A percentile compares a stretch with the other conserved stretches of the same genome.
These are phyloP conservation scores for Mustela erminea DNA, from an alignment of 2,797 vertebrate genomes.

Conservation along the genomic window DNA sequence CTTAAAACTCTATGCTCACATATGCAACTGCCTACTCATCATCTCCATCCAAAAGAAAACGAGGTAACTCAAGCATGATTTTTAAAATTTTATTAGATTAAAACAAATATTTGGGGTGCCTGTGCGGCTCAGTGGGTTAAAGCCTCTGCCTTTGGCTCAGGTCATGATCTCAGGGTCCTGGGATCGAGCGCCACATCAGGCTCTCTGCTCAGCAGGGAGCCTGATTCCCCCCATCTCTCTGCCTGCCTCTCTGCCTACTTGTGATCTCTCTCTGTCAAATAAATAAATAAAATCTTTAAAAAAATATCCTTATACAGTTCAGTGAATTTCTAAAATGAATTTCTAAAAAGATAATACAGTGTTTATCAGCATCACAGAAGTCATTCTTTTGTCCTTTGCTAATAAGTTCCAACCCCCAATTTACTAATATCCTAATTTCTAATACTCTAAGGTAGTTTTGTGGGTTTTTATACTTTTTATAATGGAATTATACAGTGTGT, in stretches of 20 bases:
- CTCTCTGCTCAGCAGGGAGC: too few species aligned
- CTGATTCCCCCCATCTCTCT: too few species aligned
- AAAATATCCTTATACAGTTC: background rate
- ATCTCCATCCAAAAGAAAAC: background rate
- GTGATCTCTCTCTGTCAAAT: too few species aligned
- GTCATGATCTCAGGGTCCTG: too few species aligned
- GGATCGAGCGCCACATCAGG: fast-evolving
- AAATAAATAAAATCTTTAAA: too few species aligned
- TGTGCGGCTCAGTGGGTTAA: too few species aligned
- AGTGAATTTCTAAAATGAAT: background rate
- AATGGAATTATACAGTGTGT: background rate
- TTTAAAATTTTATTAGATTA: background rate
- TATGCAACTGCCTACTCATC: background rate
- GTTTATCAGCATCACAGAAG: background rate
- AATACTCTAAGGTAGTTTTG: background rate
- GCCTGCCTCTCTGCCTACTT: too few species aligned
- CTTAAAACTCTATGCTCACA: background rate
- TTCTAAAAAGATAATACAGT: background rate
- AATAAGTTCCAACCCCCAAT: background rate
- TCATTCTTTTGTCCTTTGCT: background rate
- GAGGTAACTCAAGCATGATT: background rate
- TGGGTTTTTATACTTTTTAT: background rate
- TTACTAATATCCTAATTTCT: background rate
- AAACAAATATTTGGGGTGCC: background rate
- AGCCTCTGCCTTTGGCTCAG: too few species aligned